Evolutionary conservation across 1,140 invertebrate species (phyloP).

Genomic region (Eumaeus atala): DNA sequence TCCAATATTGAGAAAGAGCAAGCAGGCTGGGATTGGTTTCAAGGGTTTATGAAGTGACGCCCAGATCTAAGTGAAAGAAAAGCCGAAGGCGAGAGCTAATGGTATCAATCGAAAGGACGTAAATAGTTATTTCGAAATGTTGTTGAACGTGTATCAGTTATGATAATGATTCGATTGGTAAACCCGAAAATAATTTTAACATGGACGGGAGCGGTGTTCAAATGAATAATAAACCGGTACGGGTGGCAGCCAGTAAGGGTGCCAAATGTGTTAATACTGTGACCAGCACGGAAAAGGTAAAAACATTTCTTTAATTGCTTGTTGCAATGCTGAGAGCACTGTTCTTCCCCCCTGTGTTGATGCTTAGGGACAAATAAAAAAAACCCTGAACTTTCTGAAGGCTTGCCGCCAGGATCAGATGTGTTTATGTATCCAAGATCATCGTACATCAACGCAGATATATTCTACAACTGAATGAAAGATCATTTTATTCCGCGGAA

Average conservation of each 20-base stretch:
- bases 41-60: too few relatives aligned
- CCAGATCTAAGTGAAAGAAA: too few relatives aligned
- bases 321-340: conserved; percentile 44
- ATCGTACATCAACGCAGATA: conserved; percentile 40
- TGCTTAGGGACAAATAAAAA: conserved; percentile 45
- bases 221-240: conserved; percentile 49
- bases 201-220: conserved; percentile 54
- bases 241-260: conserved; percentile 58
- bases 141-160: too few relatives aligned
- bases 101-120: too few relatives aligned
- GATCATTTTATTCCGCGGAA: conserved; percentile 53
- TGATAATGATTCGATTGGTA: conserved; percentile 41
- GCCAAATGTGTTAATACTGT: conserved; percentile 44
- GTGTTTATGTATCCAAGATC: conserved; percentile 47
- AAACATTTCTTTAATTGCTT: conserved; percentile 47
- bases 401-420: conserved; percentile 39
- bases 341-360: conserved; percentile 36
- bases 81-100: too few relatives aligned
- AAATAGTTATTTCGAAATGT: too few relatives aligned
- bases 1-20: too few relatives aligned
- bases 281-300: conserved; percentile 45
- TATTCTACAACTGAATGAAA: conserved; percentile 54
- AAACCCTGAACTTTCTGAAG: conserved; percentile 43
- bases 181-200: conserved; percentile 45
- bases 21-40: too few relatives aligned